Evolutionary conservation across 2,113 vertebrate genomes (phyloP).

Genomic region (Menidia beryllina): DNA sequence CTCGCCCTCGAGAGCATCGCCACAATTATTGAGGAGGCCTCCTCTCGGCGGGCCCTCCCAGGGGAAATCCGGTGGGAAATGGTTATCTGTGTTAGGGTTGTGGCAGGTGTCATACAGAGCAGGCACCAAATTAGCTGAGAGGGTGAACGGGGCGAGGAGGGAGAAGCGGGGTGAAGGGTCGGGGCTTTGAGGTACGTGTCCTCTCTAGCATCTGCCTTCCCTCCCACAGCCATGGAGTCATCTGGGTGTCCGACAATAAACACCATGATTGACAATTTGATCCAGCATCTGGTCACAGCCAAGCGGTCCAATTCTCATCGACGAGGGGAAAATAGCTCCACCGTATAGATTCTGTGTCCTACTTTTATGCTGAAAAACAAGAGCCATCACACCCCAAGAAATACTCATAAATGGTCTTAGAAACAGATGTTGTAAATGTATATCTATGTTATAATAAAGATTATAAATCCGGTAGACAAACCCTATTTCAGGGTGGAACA

Average conservation of each 20-base stretch:
- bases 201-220: no score
- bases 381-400: not conserved
- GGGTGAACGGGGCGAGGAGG: constrained; percentile 47
- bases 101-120: constrained; percentile 75
- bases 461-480: no score
- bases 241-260: constrained; percentile 70
- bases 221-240: constrained; percentile 43
- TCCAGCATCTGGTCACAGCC: constrained; percentile 62
- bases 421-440: no score
- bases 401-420: no score
- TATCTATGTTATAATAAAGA: no score
- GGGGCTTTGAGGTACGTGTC: constrained; percentile 4
- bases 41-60: constrained; percentile 33
- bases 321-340: constrained; percentile 33
- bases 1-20: constrained; percentile 26
- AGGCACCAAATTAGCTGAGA: constrained; percentile 69
- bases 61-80: constrained; percentile 71
- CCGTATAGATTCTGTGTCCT: constrained; percentile 7
- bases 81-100: constrained; percentile 67
- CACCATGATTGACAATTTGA: constrained; percentile 79
- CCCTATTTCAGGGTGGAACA: no score
- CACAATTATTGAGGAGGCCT: constrained; percentile 54
- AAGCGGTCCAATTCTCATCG: constrained; percentile 68
- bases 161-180: not conserved
- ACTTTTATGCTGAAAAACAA: not conserved